Evolutionary conservation across 2,113 vertebrate genomes (phyloP).

Genomic region (Steatornis caripensis): DNA sequence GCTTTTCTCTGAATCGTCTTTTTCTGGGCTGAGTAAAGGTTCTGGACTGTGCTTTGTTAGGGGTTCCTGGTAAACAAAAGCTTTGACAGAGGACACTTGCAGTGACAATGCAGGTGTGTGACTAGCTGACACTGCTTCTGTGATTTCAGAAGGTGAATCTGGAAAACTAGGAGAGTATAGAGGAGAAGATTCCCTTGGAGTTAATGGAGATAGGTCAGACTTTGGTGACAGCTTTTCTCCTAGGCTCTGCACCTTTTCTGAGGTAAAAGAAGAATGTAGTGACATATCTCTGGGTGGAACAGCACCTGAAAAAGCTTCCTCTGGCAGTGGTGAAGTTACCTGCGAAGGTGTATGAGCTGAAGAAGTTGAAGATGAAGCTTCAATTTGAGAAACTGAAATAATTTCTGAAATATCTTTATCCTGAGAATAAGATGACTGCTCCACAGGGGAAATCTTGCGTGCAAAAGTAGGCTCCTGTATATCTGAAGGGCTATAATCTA

Average conservation of each 20-base stretch:
- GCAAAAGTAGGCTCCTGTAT: constrained; percentile 71
- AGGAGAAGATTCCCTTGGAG: constrained; percentile 75
- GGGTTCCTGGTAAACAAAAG: constrained; percentile 66
- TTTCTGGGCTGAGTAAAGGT: constrained; percentile 54
- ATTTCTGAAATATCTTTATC: constrained; percentile 81
- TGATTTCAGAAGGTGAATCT: constrained; percentile 58
- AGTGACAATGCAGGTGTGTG: constrained; percentile 60
- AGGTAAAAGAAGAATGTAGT: constrained; percentile 82
- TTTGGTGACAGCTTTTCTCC: constrained; percentile 77
- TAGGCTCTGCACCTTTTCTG: constrained; percentile 73
- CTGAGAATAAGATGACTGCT: constrained; percentile 80
- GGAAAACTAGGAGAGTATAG: constrained; percentile 74
- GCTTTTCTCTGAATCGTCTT: constrained; percentile 63
- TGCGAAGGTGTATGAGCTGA: constrained; percentile 92
- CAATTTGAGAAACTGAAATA: constrained; percentile 87
- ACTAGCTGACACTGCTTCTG: not conserved
- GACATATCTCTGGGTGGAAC: constrained; percentile 79
- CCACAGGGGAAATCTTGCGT: constrained; percentile 69
- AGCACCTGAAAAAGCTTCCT: constrained; percentile 71
- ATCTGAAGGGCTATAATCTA: constrained; percentile 89
- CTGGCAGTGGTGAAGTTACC: constrained; percentile 79
- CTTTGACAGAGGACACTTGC: constrained; percentile 59
- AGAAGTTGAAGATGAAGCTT: constrained; percentile 90
- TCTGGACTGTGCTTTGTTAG: constrained; percentile 69
- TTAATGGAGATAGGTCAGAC: constrained; percentile 80